Conservation (phyloP, 1,140 invertebrate species). For the Vanessa atalanta region DNA sequence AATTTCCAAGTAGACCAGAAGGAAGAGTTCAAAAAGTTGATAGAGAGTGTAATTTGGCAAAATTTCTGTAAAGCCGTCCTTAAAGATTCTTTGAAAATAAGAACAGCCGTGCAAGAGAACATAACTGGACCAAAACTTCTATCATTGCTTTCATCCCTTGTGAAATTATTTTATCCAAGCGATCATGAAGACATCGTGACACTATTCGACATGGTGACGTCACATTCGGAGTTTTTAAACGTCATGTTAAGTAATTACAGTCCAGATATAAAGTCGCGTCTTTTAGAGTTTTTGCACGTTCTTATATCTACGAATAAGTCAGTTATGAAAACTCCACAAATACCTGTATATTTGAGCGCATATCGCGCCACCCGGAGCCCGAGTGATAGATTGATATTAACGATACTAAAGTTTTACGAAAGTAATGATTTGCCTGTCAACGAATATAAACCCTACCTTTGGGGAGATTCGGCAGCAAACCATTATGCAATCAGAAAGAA, state of each 20-base stretch:
- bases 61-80: conserved; percentile 85
- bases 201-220: conserved; percentile 87
- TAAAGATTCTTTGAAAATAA: conserved; percentile 83
- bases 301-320: conserved; percentile 83
- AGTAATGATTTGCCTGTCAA: conserved; percentile 82
- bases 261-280: conserved; percentile 81
- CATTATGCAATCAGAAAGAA: conserved; percentile 86
- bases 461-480: conserved; percentile 87
- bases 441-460: conserved; percentile 89
- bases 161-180: conserved; percentile 81
- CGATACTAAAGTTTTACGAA: conserved; percentile 85
- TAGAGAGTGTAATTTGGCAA: conserved; percentile 82
- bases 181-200: conserved; percentile 80
- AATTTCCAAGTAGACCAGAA: conserved; percentile 59
- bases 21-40: conserved; percentile 75
- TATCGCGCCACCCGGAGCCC: conserved; percentile 85
- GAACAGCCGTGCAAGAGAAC: conserved; percentile 61
- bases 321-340: conserved; percentile 83
- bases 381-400: conserved; percentile 84
- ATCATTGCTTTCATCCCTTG: conserved; percentile 80
- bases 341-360: conserved; percentile 86
- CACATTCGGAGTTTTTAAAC: conserved; percentile 88
- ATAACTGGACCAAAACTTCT: conserved; percentile 73
- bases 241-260: conserved; percentile 81
- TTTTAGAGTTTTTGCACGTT: conserved; percentile 83